These are phyloP conservation scores for Rhagophthalmus giganteus DNA, from an alignment of 2,888 invertebrate species.

Conservation along the genomic window DNA sequence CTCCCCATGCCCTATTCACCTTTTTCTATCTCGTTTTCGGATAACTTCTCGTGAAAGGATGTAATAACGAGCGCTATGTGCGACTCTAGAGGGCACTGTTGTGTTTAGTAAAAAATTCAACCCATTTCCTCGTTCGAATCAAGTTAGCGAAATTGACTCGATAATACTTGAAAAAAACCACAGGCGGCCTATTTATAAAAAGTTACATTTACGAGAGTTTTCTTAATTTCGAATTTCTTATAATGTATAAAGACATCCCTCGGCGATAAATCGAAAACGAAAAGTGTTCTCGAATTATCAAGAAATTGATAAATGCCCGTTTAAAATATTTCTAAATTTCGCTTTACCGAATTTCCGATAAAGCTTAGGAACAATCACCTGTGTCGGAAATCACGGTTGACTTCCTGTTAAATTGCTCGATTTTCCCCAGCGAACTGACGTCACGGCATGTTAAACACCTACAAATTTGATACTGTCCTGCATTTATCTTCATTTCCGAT, in stretches of 20 bases:
- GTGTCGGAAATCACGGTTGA: constrained; percentile 33
- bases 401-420: constrained; percentile 36
- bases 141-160: too few relatives aligned
- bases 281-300: too few relatives aligned
- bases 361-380: constrained; percentile 19
- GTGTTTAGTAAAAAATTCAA: constrained; percentile 6
- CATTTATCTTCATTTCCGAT: constrained; percentile 20
- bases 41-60: constrained; percentile 12
- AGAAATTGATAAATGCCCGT: too few relatives aligned
- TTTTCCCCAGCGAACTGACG: constrained; percentile 25
- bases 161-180: too few relatives aligned
- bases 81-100: constrained; percentile 3
- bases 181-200: too few relatives aligned
- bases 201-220: too few relatives aligned
- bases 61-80: constrained; percentile 11
- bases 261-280: too few relatives aligned
- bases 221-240: too few relatives aligned
- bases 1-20: constrained; percentile 13
- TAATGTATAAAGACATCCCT: too few relatives aligned
- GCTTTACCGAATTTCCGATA: too few relatives aligned
- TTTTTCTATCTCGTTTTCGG: constrained; percentile 14
- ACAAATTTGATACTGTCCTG: constrained; percentile 26
- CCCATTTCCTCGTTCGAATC: too few relatives aligned
- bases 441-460: constrained; percentile 26
- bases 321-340: too few relatives aligned